Evolutionary conservation across 1,140 invertebrate species (phyloP).

Genomic region (Macrotrachela quadricornifera): DNA sequence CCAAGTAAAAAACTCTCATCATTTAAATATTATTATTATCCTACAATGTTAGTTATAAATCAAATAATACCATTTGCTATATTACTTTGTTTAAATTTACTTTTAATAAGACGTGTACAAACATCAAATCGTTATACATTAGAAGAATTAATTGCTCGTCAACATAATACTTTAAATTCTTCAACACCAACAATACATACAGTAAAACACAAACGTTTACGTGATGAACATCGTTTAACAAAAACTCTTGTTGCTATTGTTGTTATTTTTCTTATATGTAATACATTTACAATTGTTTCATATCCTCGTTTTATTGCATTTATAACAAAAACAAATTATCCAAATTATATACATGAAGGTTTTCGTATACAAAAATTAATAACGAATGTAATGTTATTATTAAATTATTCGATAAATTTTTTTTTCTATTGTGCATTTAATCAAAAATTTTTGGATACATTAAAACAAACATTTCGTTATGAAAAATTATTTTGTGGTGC

Average conservation of each 20-base stretch:
- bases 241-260: constrained; percentile 7
- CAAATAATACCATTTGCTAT: too few relatives aligned
- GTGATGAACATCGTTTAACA: constrained; percentile 4
- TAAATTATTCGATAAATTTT: not conserved
- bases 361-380: not conserved
- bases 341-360: not conserved
- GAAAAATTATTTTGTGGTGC: too few relatives aligned
- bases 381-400: not conserved
- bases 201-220: not conserved
- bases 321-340: not conserved
- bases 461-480: too few relatives aligned
- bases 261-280: constrained; percentile 1
- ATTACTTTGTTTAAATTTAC: too few relatives aligned
- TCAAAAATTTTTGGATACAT: not conserved
- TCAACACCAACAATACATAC: too few relatives aligned
- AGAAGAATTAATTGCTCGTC: too few relatives aligned
- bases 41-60: too few relatives aligned
- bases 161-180: too few relatives aligned
- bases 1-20: too few relatives aligned
- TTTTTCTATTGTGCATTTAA: not conserved
- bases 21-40: too few relatives aligned
- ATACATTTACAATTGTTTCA: not conserved
- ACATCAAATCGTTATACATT: too few relatives aligned
- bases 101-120: too few relatives aligned
- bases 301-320: not conserved